Evolutionary conservation across 2,113 vertebrate genomes (phyloP).

Genomic region (Podarcis raffonei): DNA sequence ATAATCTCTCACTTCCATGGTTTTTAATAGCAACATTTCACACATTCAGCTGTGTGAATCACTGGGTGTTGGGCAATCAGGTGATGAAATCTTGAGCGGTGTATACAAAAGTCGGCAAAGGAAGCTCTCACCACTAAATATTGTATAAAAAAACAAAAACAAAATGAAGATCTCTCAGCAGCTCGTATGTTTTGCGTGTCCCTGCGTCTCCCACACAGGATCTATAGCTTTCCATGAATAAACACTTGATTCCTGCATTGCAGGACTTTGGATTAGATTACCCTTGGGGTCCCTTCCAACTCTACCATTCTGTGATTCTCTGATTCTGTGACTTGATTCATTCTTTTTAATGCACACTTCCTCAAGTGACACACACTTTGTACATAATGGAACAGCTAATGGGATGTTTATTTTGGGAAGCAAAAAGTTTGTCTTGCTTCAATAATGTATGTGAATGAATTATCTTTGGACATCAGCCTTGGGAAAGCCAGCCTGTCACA

Average conservation of each 20-base stretch:
- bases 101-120: neutral
- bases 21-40: neutral
- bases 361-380: neutral
- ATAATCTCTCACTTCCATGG: neutral
- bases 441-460: slow-evolving; percentile 67
- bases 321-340: no score
- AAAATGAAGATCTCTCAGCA: neutral
- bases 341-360: neutral
- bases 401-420: slow-evolving; percentile 51
- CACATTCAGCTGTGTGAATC: slow-evolving; percentile 1
- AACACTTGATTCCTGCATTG: slow-evolving; percentile 34
- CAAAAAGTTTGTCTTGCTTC: slow-evolving; percentile 42
- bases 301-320: no score
- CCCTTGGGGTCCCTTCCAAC: no score
- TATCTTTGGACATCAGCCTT: slow-evolving; percentile 48
- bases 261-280: no score
- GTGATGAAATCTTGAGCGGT: neutral
- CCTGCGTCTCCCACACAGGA: neutral
- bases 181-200: neutral
- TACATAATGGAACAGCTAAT: slow-evolving; percentile 53
- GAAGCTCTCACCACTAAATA: neutral
- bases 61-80: neutral
- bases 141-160: neutral
- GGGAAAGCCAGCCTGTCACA: slow-evolving; percentile 26
- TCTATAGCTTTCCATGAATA: slow-evolving; percentile 23